Percentiles rank a stretch among this genome's conserved stretches.
phyloP scores from a whole-genome alignment of 2,797 vertebrate species.

The Melanotaenia maccullochi region DNA sequence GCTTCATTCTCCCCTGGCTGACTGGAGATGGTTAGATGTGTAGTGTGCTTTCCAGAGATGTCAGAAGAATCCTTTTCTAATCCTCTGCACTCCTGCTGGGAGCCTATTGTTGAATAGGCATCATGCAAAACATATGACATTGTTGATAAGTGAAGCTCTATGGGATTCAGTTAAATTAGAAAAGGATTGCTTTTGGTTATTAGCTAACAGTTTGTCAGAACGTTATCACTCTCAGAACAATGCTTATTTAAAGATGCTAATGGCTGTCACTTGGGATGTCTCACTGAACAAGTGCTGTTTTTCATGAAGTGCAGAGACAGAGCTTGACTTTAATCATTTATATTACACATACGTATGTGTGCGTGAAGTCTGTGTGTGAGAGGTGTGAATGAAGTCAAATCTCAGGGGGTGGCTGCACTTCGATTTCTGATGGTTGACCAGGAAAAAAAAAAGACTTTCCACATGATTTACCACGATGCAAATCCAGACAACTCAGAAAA shows the following conservation, averaged over 20 bases:
- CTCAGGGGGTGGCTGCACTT: constrained; percentile 46
- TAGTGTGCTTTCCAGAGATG: constrained; percentile 57
- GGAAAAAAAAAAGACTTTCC: constrained; percentile 32
- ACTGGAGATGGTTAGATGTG: constrained; percentile 61
- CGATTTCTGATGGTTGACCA: constrained; percentile 42
- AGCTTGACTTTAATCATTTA: constrained; percentile 65
- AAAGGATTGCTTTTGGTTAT: constrained; percentile 67
- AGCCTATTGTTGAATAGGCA: constrained; percentile 71
- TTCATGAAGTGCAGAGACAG: constrained; percentile 46
- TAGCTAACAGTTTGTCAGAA: constrained; percentile 58
- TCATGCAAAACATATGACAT: constrained; percentile 73
- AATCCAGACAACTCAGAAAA: constrained; percentile 21
- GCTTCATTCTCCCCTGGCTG: constrained; percentile 47
- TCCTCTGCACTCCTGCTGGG: constrained; percentile 67
- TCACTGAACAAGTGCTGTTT: constrained; percentile 36
- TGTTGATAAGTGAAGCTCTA: constrained; percentile 69
- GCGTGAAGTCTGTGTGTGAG: constrained; percentile 58
- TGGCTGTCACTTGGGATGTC: constrained; percentile 49
- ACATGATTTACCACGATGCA: constrained; percentile 35
- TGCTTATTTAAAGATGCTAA: constrained; percentile 50
- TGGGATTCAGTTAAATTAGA: constrained; percentile 65
- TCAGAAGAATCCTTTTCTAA: constrained; percentile 72
- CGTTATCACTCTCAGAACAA: constrained; percentile 47
- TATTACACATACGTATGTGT: constrained; percentile 49
- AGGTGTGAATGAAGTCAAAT: constrained; percentile 65